These are phyloP conservation scores for Periparus ater DNA, from an alignment of 2,797 vertebrate genomes.

Conservation along the genomic window DNA sequence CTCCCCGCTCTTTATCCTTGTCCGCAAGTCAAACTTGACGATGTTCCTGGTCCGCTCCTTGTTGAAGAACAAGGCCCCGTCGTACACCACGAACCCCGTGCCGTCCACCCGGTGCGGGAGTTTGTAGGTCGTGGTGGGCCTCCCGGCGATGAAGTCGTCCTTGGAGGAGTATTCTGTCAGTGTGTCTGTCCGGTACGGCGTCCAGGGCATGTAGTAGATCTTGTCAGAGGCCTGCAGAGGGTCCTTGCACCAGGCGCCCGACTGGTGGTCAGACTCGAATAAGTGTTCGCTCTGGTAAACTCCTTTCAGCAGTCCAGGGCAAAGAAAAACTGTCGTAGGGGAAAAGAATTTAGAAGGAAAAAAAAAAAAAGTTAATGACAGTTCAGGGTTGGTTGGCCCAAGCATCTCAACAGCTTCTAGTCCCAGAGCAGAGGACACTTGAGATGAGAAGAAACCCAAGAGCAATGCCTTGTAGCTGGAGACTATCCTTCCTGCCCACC, in stretches of 20 bases:
- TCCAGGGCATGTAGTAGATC: constrained; percentile 99
- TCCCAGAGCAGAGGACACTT: constrained; percentile 3
- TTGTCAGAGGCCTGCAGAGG: constrained; percentile 97
- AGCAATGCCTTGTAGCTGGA: not conserved
- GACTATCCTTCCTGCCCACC: not conserved
- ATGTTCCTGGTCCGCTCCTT: constrained; percentile 98
- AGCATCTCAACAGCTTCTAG: constrained; percentile 21
- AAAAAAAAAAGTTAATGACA: constrained; percentile 9
- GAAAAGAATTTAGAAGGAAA: constrained; percentile 63
- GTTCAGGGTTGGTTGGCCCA: not conserved
- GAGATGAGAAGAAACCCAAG: constrained; percentile 23
- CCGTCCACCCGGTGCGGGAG: constrained; percentile 96
- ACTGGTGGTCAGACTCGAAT: constrained; percentile 98
- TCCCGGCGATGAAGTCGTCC: constrained; percentile 95
- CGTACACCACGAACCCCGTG: constrained; percentile 96
- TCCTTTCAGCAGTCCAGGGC: constrained; percentile 94
- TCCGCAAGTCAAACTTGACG: constrained; percentile 96
- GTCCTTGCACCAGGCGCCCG: constrained; percentile 99
- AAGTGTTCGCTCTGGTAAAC: constrained; percentile 99
- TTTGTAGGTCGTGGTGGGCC: constrained; percentile 97
- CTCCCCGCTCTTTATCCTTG: constrained; percentile 97
- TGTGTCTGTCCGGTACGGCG: constrained; percentile 94
- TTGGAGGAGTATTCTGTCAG: constrained; percentile 97
- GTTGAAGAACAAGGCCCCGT: constrained; percentile 98
- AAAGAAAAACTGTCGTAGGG: constrained; percentile 92